Conservation (phyloP, 2,888 invertebrate species). For the Phasia obesa region DNA sequence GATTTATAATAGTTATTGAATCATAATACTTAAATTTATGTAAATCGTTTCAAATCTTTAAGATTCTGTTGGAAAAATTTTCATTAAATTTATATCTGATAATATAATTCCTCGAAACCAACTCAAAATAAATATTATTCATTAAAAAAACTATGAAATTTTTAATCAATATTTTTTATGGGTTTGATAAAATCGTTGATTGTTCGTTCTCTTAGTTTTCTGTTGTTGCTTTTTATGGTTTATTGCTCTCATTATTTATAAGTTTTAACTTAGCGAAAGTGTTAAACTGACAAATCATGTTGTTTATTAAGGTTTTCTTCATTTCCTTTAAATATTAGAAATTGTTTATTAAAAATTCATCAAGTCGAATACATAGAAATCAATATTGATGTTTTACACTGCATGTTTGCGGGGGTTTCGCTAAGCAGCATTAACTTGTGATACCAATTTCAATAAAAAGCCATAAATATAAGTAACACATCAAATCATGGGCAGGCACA, state of each 20-base stretch:
- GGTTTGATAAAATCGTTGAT: not conserved
- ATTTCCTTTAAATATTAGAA: slow-evolving; percentile 15
- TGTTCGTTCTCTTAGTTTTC: not conserved
- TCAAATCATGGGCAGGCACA: slow-evolving; percentile 69
- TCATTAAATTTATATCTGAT: no score
- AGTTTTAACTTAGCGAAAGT: slow-evolving; percentile 72
- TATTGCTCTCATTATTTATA: slow-evolving; percentile 17
- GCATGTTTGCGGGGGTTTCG: not conserved
- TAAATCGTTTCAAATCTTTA: no score
- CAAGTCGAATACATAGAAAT: slow-evolving; percentile 62
- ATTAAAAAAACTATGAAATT: no score
- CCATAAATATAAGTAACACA: slow-evolving; percentile 76
- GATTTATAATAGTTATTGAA: no score
- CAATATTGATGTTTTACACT: slow-evolving; percentile 66
- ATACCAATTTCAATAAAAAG: slow-evolving; percentile 82
- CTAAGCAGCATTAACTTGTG: slow-evolving; percentile 50
- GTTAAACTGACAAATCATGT: slow-evolving; percentile 81
- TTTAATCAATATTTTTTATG: not conserved
- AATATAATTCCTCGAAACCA: no score
- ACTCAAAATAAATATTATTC: no score
- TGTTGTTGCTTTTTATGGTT: not conserved
- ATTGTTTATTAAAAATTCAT: slow-evolving; percentile 60
- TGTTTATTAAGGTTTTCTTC: slow-evolving; percentile 77
- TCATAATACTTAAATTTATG: no score
- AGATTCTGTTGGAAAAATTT: no score